Base-by-base conservation (phyloP, 2,113 vertebrate species). In the Anguilla rostrata region DNA sequence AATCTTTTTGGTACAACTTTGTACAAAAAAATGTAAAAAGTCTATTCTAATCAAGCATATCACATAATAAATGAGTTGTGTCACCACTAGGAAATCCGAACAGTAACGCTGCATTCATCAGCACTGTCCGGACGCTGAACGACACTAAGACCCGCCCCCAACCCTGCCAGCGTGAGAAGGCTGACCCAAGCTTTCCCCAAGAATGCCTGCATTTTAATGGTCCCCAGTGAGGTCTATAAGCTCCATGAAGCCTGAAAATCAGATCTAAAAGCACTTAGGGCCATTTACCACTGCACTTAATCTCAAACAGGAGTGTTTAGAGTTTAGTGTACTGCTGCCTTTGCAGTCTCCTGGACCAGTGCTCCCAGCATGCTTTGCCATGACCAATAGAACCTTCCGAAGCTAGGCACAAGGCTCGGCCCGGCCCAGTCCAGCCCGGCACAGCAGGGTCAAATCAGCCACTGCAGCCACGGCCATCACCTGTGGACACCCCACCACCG, bases 301-400 rank as follows among this genome's bases (percentile, higher is more conserved):
- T 39, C 3, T 71, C 86, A 39, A 84, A 86, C 6, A 66, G 75
- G 0, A 26, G 79, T 75, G 2, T 82, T 41, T 43, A n/a, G 83
- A 78, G 87, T 1, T 84, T 83, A 41, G 34, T 40, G 66, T 75
- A 75, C 66, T 80, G 78, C 78, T 80, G 78, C 18, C 26, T 34
- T 39, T 6, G 85, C 87, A 87, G 75, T 86, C 3, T 89, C 89
- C 87, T 85, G 41, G 46, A 39, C 56, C 34, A 87, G 34, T 34
- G 82, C 83, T 83, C 83, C 16, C 90, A 87, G 90, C 90, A 39
- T 86, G 86, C 40, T 49, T 88, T 75, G 90, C 85, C 91, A 22
- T 4, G 71, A 78, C 83, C 89, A n/a, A n/a, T n/a, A n/a, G n/a
- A n/a, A n/a, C n/a, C n/a, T n/a, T n/a, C n/a, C n/a, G n/a, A n/a